Conservation (phyloP, 2,113 vertebrate species). For the Sarotherodon lohbergeri region DNA sequence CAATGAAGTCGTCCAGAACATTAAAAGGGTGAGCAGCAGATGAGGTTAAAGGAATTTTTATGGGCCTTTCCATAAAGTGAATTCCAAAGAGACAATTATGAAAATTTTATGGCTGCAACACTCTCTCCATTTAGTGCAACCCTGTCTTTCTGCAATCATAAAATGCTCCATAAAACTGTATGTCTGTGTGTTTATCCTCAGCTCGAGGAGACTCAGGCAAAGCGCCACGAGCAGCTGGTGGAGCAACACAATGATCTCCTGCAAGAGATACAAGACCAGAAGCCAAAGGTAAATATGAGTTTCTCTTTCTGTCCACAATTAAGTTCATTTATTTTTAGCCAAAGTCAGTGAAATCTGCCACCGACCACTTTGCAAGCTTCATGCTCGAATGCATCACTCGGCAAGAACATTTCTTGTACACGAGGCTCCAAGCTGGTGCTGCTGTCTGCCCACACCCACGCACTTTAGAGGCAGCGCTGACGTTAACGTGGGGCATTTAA, state of each 20-base stretch:
- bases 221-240: conserved; percentile 90
- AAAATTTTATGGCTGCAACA: background rate
- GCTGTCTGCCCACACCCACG: background rate
- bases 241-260: conserved; percentile 92
- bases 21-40: conserved; percentile 84
- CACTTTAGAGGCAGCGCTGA: background rate
- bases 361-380: background rate
- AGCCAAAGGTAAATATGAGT: conserved; percentile 83
- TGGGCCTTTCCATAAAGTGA: background rate
- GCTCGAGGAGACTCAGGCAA: conserved; percentile 95
- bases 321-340: background rate
- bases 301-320: background rate
- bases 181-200: conserved; percentile 34
- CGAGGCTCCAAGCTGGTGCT: background rate
- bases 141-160: background rate
- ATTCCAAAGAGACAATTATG: background rate
- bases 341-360: background rate
- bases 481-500: background rate
- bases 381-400: background rate
- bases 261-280: conserved; percentile 92
- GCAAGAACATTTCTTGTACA: background rate
- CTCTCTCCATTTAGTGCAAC: background rate
- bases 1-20: conserved; percentile 96
- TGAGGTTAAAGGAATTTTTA: background rate
- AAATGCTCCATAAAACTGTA: background rate